A percentile compares a stretch with the other conserved stretches of the same genome.
These are phyloP conservation scores for Bhutanitis thaidina DNA, from an alignment of 2,888 invertebrate species.

Conservation along the genomic window DNA sequence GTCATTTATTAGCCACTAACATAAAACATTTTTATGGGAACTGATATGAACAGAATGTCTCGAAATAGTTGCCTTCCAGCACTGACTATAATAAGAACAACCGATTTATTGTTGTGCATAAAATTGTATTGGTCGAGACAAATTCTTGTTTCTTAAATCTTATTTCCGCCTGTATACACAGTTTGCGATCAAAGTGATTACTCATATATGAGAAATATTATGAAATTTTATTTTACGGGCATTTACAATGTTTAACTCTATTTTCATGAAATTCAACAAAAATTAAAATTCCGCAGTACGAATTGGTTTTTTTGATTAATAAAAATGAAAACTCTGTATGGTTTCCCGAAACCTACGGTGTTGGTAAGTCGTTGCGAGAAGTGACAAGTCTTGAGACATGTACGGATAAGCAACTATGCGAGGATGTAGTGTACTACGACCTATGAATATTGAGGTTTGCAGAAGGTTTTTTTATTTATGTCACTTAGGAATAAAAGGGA, in stretches of 20 bases:
- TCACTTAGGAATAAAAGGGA: no score
- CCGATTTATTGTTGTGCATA: constrained; percentile 66
- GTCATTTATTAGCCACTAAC: constrained; percentile 79
- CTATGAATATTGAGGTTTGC: constrained; percentile 43
- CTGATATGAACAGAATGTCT: constrained; percentile 62
- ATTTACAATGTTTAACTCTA: no score
- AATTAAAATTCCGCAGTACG: no score
- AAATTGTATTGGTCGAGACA: constrained; percentile 51
- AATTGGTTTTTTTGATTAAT: constrained; percentile 34
- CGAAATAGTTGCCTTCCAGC: constrained; percentile 54
- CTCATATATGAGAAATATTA: no score
- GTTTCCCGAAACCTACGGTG: constrained; percentile 35
- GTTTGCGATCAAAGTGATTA: no score
- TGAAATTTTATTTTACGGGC: no score
- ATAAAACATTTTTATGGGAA: constrained; percentile 78
- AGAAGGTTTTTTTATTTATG: neutral
- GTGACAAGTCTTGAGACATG: constrained; percentile 67
- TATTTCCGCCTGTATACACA: no score
- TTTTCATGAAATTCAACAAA: no score
- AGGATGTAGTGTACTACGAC: constrained; percentile 32
- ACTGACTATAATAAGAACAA: constrained; percentile 60
- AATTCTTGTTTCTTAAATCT: constrained; percentile 20
- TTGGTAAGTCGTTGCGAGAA: constrained; percentile 54
- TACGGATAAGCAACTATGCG: constrained; percentile 61
- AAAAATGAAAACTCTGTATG: constrained; percentile 47